Base-by-base conservation (phyloP, 2,797 vertebrate species). In the Malurus leucopterus region DNA sequence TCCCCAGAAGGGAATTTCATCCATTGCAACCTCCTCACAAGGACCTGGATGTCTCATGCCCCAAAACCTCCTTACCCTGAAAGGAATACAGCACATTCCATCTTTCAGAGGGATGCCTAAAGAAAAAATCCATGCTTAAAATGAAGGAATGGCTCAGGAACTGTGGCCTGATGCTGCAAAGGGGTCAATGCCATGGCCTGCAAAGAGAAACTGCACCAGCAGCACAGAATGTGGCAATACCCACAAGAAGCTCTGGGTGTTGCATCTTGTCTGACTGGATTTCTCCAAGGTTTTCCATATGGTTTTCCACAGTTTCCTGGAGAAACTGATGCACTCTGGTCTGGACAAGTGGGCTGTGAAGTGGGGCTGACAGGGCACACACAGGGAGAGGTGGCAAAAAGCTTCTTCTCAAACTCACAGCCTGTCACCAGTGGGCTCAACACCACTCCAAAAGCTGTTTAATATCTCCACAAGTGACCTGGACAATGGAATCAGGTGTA, bases 401-500 rank as follows among this genome's bases (percentile, higher is more conserved):
- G 6, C 24, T 61, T 32, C 32, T 59, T 47, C 47, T 41, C 17
- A 26, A 54, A n/a, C 7, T 7, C 12, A 21, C 21, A 47, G 1
- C 11, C 34, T 34, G 13, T 46, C 40, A 32, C 16, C 54, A 53
- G 34, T 7, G 34, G 71, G 30, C 47, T 41, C 0, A 0, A 11
- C 15, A n/a, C 5, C 0, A 0, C 41, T 21, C 30, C 41, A 30
- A 41, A 1, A 0, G 0, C 41, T 69, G 41, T 26, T 36, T 4
- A n/a, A 13, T 7, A 13, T 23, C 41, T 13, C 30, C 11, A 11
- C 3, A 17, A 46, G 8, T 5, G 3, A 41, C 16, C 36, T 55
- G 49, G 49, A 36, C 43, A 15, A 62, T 55, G 43, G 53, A 18
- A 49, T 49, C 43, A 49, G 36, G 10, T 9, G 13, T 6, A 8